Conservation (phyloP, 1,140 invertebrate genomes). For the Pararge aegeria region DNA sequence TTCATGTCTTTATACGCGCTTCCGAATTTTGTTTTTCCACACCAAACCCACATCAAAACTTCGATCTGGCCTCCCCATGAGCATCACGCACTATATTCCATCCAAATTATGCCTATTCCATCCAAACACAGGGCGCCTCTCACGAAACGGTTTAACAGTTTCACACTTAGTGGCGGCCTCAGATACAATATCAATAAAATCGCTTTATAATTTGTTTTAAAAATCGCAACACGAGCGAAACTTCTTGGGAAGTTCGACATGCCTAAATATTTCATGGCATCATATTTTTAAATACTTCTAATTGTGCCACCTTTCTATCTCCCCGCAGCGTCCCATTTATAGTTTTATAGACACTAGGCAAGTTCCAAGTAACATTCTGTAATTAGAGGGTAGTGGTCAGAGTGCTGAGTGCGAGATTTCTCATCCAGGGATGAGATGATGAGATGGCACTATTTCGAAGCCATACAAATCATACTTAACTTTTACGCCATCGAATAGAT, state of each 20-base stretch:
- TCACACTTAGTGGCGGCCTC: not conserved
- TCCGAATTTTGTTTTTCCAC: constrained; percentile 4
- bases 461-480: too few relatives aligned
- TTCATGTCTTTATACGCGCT: constrained; percentile 10
- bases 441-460: too few relatives aligned
- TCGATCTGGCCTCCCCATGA: constrained; percentile 16
- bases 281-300: not conserved
- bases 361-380: constrained; percentile 1
- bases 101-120: constrained; percentile 19
- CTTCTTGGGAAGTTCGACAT: not conserved
- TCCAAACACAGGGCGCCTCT: not conserved
- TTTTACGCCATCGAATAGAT: too few relatives aligned
- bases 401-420: too few relatives aligned
- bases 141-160: not conserved
- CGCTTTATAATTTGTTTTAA: constrained; percentile 1
- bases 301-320: not conserved
- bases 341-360: not conserved
- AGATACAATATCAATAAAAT: not conserved
- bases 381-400: too few relatives aligned
- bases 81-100: constrained; percentile 11
- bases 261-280: not conserved
- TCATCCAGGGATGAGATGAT: too few relatives aligned
- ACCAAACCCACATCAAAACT: constrained; percentile 15
- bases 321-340: not conserved
- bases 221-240: not conserved